phyloP scores from a whole-genome alignment of 2,888 invertebrate species.

The Scaptomyza parva region DNA sequence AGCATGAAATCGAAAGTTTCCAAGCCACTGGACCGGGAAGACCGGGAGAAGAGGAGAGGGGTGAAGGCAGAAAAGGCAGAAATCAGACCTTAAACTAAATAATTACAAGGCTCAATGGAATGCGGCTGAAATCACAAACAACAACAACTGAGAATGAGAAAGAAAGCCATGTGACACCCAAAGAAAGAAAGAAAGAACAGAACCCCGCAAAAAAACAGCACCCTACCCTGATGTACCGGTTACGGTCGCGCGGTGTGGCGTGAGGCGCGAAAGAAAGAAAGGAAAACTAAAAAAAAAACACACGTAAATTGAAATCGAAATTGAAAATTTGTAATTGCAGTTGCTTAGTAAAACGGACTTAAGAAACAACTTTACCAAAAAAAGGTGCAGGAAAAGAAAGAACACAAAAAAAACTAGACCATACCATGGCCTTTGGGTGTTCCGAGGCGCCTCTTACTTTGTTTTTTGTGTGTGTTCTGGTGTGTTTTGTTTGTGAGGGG shows the following conservation, averaged over 20 bases:
- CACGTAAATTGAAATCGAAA: constrained; percentile 53
- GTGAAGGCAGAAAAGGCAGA: constrained; percentile 1
- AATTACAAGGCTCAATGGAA: constrained; percentile 63
- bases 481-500: constrained; percentile 50
- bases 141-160: constrained; percentile 37
- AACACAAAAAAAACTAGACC: constrained; percentile 63
- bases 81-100: constrained; percentile 64
- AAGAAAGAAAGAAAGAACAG: constrained; percentile 24
- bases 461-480: constrained; percentile 21
- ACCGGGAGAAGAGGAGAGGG: neutral
- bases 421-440: constrained; percentile 47
- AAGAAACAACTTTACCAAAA: constrained; percentile 24
- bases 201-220: no score
- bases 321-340: constrained; percentile 68
- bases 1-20: constrained; percentile 68
- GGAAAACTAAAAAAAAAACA: constrained; percentile 38
- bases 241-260: constrained; percentile 47
- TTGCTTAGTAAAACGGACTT: constrained; percentile 47
- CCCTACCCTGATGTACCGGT: neutral
- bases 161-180: constrained; percentile 59
- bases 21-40: constrained; percentile 49
- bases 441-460: constrained; percentile 24
- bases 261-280: constrained; percentile 35
- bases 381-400: constrained; percentile 19
- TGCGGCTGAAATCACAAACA: constrained; percentile 28